Evolutionary conservation across 2,113 vertebrate species (phyloP).

Genomic region (Hydrolagus affinis): DNA sequence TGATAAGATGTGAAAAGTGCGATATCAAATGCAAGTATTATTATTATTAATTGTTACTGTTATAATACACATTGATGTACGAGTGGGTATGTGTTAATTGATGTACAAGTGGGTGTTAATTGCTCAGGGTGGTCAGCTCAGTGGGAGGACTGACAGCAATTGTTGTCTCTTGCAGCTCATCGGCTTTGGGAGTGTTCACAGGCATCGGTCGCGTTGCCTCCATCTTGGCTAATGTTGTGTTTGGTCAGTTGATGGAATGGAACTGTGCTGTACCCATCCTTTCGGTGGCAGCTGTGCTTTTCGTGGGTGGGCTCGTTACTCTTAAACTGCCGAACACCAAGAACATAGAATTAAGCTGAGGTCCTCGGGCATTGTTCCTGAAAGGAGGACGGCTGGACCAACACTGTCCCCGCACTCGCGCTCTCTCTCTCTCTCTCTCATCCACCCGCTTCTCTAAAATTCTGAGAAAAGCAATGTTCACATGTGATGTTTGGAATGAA

Average conservation of each 20-base stretch:
- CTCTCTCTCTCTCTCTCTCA: too few species aligned
- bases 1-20: too few species aligned
- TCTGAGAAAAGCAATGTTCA: too few species aligned
- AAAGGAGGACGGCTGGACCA: background rate
- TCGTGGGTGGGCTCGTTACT: conserved; percentile 47
- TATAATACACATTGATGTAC: too few species aligned
- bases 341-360: conserved; percentile 53
- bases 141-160: background rate
- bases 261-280: conserved; percentile 55
- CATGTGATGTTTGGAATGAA: too few species aligned
- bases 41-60: too few species aligned
- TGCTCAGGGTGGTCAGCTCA: too few species aligned
- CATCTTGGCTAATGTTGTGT: conserved; percentile 54
- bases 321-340: conserved; percentile 50
- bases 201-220: conserved; percentile 55
- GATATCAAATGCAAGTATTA: too few species aligned
- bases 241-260: conserved; percentile 54
- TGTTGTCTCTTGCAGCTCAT: conserved; percentile 46
- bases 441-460: too few species aligned
- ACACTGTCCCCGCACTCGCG: background rate
- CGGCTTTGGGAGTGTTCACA: conserved; percentile 60
- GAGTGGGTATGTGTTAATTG: too few species aligned
- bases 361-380: background rate
- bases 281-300: conserved; percentile 52
- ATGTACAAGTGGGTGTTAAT: too few species aligned